Percentiles rank a stretch among this genome's conserved stretches.
Evolutionary conservation across 2,113 vertebrate genomes (phyloP).

Genomic region (Podarcis raffonei): DNA sequence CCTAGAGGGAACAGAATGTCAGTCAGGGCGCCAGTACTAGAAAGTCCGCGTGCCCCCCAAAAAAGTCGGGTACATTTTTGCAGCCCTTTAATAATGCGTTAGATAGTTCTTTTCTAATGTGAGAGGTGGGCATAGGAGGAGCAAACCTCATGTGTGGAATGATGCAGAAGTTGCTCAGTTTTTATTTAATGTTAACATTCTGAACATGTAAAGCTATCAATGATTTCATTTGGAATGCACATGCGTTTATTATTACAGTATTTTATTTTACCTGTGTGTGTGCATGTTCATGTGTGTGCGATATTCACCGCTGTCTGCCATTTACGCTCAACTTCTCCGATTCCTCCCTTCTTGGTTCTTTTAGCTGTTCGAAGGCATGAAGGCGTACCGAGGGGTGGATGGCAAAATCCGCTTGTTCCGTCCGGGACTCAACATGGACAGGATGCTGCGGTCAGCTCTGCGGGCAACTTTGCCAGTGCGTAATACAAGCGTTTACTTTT

Average conservation of each 20-base stretch:
- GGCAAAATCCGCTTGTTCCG: conserved; percentile 87
- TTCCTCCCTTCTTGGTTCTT: conserved; percentile 17
- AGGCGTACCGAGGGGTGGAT: conserved; percentile 87
- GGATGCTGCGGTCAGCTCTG: conserved; percentile 83
- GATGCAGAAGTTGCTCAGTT: conserved; percentile 16
- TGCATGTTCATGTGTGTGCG: background rate
- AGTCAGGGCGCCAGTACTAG: background rate
- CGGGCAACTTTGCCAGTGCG: conserved; percentile 87
- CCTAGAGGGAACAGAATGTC: background rate
- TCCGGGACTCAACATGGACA: conserved; percentile 86
- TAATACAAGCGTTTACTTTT: background rate
- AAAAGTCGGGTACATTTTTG: background rate
- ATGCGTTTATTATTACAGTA: background rate
- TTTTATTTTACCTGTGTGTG: background rate
- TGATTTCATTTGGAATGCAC: background rate
- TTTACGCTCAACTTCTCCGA: background rate
- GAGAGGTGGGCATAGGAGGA: background rate
- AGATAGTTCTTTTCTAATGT: background rate
- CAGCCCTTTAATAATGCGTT: background rate
- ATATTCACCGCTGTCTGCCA: background rate
- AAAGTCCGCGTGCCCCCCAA: background rate
- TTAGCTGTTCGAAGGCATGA: conserved; percentile 92
- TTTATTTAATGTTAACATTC: background rate
- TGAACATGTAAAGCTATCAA: background rate
- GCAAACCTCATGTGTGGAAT: background rate